phyloP scores from a whole-genome alignment of 2,113 vertebrate genomes.

The Thomomys bottae region DNA sequence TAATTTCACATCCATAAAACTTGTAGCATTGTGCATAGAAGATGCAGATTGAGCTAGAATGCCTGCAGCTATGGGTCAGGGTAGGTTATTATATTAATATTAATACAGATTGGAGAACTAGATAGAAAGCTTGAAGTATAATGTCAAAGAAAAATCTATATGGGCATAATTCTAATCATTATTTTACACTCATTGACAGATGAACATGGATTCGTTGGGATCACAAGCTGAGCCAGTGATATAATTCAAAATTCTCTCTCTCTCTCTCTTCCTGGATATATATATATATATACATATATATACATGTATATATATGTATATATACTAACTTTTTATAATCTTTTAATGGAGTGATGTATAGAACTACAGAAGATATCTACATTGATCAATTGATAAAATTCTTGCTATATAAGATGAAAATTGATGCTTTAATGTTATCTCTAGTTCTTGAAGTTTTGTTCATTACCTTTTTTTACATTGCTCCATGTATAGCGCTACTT shows the following conservation, averaged over 20 bases:
- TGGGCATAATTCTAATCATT: conserved; percentile 56
- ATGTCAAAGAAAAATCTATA: conserved; percentile 69
- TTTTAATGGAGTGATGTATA: neutral
- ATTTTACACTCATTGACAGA: conserved; percentile 39
- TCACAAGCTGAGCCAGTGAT: conserved; percentile 17
- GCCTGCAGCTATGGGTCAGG: conserved; percentile 57
- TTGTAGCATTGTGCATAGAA: conserved; percentile 36
- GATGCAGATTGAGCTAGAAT: conserved; percentile 56
- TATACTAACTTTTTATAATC: neutral
- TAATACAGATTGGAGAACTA: conserved; percentile 67
- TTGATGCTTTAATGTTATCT: neutral
- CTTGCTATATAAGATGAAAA: conserved; percentile 12
- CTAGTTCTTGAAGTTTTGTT: conserved; percentile 9
- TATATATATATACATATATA: neutral
- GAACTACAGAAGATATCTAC: neutral
- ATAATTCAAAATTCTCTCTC: conserved; percentile 46
- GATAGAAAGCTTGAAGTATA: conserved; percentile 56
- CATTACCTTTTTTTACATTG: neutral
- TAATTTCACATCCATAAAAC: conserved; percentile 46
- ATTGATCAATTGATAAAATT: neutral
- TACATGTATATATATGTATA: neutral
- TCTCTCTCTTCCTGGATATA: no score
- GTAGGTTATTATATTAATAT: conserved; percentile 72
- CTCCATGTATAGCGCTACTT: neutral
- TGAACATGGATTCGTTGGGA: conserved; percentile 50